Percentiles rank a stretch among this genome's conserved stretches.
These are phyloP conservation scores for Tryphoninae sp. DNA, from an alignment of 2,888 invertebrate species.

Conservation along the genomic window DNA sequence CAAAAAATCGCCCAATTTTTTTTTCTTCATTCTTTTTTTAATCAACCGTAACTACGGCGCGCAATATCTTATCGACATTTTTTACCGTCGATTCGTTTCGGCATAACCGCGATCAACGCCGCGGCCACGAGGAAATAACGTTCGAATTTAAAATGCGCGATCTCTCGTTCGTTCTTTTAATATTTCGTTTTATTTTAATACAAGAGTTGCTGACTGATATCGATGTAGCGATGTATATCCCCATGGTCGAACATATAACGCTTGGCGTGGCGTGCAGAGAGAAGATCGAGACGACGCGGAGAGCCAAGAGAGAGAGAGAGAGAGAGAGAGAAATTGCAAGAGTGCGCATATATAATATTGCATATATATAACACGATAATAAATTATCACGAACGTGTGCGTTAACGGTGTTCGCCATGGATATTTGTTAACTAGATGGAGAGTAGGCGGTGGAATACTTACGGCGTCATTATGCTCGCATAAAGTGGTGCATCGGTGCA, in stretches of 20 bases:
- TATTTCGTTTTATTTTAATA: constrained; percentile 40
- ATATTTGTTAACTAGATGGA: constrained; percentile 78
- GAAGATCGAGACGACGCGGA: constrained; percentile 31
- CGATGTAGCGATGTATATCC: constrained; percentile 69
- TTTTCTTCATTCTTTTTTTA: background rate
- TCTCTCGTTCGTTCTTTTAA: constrained; percentile 29
- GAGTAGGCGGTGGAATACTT: constrained; percentile 74
- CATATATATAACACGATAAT: constrained; percentile 66
- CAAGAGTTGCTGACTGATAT: constrained; percentile 68
- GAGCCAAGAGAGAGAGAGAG: background rate
- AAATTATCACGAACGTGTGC: constrained; percentile 74
- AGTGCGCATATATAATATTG: constrained; percentile 10
- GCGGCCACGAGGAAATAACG: constrained; percentile 17
- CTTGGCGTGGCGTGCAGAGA: constrained; percentile 66
- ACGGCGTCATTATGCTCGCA: constrained; percentile 64
- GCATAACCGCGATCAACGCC: background rate
- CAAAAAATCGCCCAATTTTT: background rate
- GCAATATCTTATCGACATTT: constrained; percentile 13
- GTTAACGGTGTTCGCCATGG: constrained; percentile 71
- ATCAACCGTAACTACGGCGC: background rate
- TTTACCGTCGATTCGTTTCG: constrained; percentile 24
- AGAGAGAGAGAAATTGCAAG: constrained; percentile 21
- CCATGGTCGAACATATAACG: constrained; percentile 69
- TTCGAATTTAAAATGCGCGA: constrained; percentile 12
- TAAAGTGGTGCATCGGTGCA: constrained; percentile 62